Percentiles rank a stretch among this genome's conserved stretches.
These are phyloP conservation scores for Melitaea cinxia DNA, from an alignment of 1,140 invertebrate genomes.

Conservation along the genomic window DNA sequence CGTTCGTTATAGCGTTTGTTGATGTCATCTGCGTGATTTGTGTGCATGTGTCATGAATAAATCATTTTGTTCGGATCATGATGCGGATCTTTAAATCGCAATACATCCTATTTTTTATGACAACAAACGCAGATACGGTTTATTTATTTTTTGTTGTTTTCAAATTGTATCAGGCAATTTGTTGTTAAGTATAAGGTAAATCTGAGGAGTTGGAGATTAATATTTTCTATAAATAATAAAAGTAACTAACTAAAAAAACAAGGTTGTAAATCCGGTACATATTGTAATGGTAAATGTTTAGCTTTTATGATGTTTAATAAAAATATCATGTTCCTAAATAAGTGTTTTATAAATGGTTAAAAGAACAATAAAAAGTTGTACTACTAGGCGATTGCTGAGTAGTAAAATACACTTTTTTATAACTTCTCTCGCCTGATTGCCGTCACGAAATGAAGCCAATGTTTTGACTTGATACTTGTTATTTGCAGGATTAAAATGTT, in stretches of 20 bases:
- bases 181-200: conserved; percentile 1
- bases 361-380: not conserved
- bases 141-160: conserved; percentile 9
- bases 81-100: conserved; percentile 21
- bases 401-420: not conserved
- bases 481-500: too few species aligned
- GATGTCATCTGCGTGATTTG: conserved; percentile 29
- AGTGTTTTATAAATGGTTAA: not conserved
- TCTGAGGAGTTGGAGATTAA: too few species aligned
- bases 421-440: not conserved
- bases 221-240: not conserved
- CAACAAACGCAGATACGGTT: conserved; percentile 15
- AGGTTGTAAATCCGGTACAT: too few species aligned
- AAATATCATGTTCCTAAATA: too few species aligned
- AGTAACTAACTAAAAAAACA: too few species aligned
- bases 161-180: conserved; percentile 8
- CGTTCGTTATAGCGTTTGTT: conserved; percentile 15
- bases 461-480: not conserved
- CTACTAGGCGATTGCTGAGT: not conserved
- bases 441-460: not conserved
- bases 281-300: too few species aligned
- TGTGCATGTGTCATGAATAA: conserved; percentile 27
- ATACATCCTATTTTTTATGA: conserved; percentile 20
- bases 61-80: conserved; percentile 17
- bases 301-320: too few species aligned